These are phyloP conservation scores for Pangasius mekongensis DNA, from an alignment of 2,797 vertebrate genomes.

Conservation along the genomic window DNA sequence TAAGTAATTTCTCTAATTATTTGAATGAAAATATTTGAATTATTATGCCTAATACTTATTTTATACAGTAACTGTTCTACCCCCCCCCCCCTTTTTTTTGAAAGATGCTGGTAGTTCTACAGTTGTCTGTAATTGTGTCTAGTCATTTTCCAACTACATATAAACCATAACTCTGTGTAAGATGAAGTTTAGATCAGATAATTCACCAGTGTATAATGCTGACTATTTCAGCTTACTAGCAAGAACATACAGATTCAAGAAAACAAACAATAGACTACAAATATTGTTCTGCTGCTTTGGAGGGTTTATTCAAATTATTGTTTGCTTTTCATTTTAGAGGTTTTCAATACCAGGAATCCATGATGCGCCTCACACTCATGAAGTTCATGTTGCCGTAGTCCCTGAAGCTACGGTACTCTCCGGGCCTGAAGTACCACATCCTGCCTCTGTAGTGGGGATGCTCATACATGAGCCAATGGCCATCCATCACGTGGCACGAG, in stretches of 20 bases:
- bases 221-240: not conserved
- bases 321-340: not conserved
- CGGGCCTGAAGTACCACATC: conserved; percentile 53
- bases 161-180: not conserved
- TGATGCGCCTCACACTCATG: conserved; percentile 63
- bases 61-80: not conserved
- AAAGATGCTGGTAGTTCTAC: not conserved
- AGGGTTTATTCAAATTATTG: conserved; percentile 14
- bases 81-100: not conserved
- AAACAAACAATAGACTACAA: not conserved
- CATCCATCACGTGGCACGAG: conserved; percentile 58
- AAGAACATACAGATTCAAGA: not conserved
- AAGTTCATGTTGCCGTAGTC: conserved; percentile 63
- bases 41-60: not conserved
- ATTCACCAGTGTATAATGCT: not conserved
- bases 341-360: conserved; percentile 51
- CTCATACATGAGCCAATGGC: conserved; percentile 59
- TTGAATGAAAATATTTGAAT: no score
- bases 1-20: not conserved
- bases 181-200: not conserved
- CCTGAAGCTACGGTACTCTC: conserved; percentile 64
- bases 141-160: not conserved
- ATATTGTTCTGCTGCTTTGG: not conserved
- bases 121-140: not conserved
- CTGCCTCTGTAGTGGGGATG: conserved; percentile 57